A percentile compares a stretch with the other conserved stretches of the same genome.
Conservation (phyloP, 2,888 invertebrate species). For the Lasioglossum figueresi region DNA sequence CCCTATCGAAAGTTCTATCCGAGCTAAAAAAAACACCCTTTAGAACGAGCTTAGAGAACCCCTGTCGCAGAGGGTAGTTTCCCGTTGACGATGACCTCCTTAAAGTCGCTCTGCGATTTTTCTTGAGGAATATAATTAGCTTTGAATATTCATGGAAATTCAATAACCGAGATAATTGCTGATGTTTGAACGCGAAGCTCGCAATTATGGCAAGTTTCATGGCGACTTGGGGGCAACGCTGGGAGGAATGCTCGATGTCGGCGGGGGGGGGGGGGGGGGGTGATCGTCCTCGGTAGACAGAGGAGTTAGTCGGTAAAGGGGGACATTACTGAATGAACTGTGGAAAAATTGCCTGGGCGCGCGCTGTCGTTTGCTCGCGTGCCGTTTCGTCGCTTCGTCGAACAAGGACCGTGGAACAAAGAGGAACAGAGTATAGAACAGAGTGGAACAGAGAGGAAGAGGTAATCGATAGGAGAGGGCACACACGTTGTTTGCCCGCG, state of each 20-base stretch:
- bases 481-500: slow-evolving; percentile 20
- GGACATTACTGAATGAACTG: slow-evolving; percentile 50
- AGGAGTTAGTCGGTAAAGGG: slow-evolving; percentile 15
- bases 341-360: slow-evolving; percentile 31
- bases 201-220: slow-evolving; percentile 1
- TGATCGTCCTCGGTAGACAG: slow-evolving; percentile 36
- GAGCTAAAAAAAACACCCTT: no score
- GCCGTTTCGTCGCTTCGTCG: slow-evolving; percentile 34
- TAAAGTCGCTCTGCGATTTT: background rate
- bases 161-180: background rate
- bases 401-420: background rate
- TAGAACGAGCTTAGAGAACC: background rate
- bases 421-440: background rate
- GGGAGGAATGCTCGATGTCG: background rate
- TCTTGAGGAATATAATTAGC: background rate
- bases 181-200: background rate
- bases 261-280: background rate
- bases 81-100: background rate
- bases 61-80: background rate
- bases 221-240: background rate
- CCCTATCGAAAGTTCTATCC: no score
- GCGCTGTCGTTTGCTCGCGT: slow-evolving; percentile 27
- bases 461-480: slow-evolving; percentile 38
- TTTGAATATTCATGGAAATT: background rate
- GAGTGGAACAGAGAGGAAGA: background rate